Evolutionary conservation across 23 tunicate genomes (phyloP).

Genomic region (Phallusia fumigata): DNA sequence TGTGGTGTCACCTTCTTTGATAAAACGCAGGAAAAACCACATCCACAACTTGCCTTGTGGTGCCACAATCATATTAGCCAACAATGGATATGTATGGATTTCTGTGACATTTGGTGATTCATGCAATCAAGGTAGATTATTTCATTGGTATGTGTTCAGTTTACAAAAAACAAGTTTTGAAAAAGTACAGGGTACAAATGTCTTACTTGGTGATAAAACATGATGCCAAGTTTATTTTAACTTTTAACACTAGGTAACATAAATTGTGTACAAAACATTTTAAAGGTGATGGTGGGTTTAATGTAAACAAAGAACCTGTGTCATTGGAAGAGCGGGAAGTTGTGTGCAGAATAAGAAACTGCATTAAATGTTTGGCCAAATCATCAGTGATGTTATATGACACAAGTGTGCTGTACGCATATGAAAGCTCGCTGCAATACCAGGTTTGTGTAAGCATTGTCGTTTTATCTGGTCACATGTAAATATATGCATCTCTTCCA

Average conservation of each 20-base stretch:
- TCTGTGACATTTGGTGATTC: slow-evolving; percentile 30
- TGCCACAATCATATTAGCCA: slow-evolving; percentile 82
- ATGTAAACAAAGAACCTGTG: slow-evolving; percentile 68
- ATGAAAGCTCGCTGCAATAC: slow-evolving; percentile 70
- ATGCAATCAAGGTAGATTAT: background rate
- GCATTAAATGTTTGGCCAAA: slow-evolving; percentile 57
- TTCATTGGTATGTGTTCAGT: no score
- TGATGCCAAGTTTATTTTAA: no score
- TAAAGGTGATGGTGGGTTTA: slow-evolving; percentile 90
- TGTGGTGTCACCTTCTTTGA: slow-evolving; percentile 90
- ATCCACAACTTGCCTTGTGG: slow-evolving; percentile 91
- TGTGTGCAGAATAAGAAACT: slow-evolving; percentile 88
- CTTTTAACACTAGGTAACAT: no score
- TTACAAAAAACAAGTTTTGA: no score
- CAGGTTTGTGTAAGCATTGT: slow-evolving; percentile 36
- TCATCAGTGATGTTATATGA: slow-evolving; percentile 91
- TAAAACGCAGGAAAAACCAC: slow-evolving; percentile 94
- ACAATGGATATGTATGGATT: slow-evolving; percentile 93
- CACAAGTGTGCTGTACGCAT: slow-evolving; percentile 84
- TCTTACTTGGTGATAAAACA: no score
- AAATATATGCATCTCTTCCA: background rate
- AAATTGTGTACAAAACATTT: no score
- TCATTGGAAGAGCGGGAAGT: slow-evolving; percentile 83
- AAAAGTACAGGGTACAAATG: no score
- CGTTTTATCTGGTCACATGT: background rate